Evolutionary conservation across 2,888 invertebrate species (phyloP).

Genomic region (Spicauda simplicius): DNA sequence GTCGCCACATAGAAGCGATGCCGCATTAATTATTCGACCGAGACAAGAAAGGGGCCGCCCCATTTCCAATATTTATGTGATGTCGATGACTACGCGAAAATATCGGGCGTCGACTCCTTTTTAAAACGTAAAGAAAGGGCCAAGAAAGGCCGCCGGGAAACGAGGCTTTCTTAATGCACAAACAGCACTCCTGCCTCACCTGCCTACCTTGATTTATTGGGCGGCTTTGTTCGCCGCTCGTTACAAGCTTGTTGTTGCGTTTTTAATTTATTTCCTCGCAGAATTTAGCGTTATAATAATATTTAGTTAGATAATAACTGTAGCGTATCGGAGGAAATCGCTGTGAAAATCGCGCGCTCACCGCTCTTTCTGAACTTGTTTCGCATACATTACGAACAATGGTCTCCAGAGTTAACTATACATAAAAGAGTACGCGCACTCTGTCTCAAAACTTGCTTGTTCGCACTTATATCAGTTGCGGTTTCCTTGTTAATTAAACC

Average conservation of each 20-base stretch:
- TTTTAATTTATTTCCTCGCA: constrained; percentile 82
- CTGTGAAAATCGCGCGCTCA: constrained; percentile 33
- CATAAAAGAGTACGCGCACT: constrained; percentile 27
- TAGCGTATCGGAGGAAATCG: constrained; percentile 41
- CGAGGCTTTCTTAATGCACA: constrained; percentile 83
- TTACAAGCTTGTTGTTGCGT: constrained; percentile 84
- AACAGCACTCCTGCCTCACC: constrained; percentile 80
- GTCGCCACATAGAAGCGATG: constrained; percentile 76
- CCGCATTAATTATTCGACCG: constrained; percentile 81
- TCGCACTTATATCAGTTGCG: neutral
- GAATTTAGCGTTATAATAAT: constrained; percentile 72
- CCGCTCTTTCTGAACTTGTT: constrained; percentile 29
- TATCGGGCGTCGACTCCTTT: constrained; percentile 83
- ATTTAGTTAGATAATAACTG: constrained; percentile 75
- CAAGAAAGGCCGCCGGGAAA: constrained; percentile 79
- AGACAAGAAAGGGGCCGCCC: constrained; percentile 83
- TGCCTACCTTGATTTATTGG: constrained; percentile 82
- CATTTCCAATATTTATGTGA: constrained; percentile 86
- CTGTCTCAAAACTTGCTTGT: constrained; percentile 23
- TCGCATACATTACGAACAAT: constrained; percentile 34
- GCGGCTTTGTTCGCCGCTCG: constrained; percentile 79
- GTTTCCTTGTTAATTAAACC: neutral
- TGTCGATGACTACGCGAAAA: constrained; percentile 84
- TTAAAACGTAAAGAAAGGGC: constrained; percentile 83
- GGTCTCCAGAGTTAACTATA: constrained; percentile 31